phyloP scores from a whole-genome alignment of 2,888 invertebrate species.

The Latheticus oryzae region DNA sequence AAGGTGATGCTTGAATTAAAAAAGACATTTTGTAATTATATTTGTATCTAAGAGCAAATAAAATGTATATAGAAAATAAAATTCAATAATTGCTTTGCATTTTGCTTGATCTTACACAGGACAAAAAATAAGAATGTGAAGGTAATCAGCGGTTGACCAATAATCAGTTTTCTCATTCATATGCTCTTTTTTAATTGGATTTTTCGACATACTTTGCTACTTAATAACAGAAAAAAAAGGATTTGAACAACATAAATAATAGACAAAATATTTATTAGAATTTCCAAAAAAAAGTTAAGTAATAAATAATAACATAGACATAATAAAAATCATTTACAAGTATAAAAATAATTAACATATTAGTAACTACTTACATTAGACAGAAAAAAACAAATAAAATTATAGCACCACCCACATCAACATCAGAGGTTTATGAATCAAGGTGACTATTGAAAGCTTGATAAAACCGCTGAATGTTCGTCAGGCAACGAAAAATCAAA shows the following conservation, averaged over 20 bases:
- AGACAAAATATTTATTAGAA: conserved; percentile 40
- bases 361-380: conserved; percentile 16
- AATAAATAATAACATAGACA: conserved; percentile 36
- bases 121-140: no score
- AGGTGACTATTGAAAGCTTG: no score
- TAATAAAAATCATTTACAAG: conserved; percentile 36
- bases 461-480: conserved; percentile 2
- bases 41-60: conserved; percentile 50
- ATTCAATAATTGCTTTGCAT: conserved; percentile 25
- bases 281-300: conserved; percentile 29
- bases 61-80: conserved; percentile 50
- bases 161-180: no score
- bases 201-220: no score
- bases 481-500: neutral
- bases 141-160: no score
- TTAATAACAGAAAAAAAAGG: no score
- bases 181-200: no score
- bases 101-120: no score
- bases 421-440: no score
- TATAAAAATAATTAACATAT: conserved; percentile 39
- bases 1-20: conserved; percentile 45
- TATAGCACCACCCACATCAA: conserved; percentile 23
- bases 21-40: conserved; percentile 55
- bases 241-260: no score
- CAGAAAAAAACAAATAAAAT: conserved; percentile 21